Conservation (phyloP, 2,888 invertebrate species). For the Xestoiulus laeticollis region DNA sequence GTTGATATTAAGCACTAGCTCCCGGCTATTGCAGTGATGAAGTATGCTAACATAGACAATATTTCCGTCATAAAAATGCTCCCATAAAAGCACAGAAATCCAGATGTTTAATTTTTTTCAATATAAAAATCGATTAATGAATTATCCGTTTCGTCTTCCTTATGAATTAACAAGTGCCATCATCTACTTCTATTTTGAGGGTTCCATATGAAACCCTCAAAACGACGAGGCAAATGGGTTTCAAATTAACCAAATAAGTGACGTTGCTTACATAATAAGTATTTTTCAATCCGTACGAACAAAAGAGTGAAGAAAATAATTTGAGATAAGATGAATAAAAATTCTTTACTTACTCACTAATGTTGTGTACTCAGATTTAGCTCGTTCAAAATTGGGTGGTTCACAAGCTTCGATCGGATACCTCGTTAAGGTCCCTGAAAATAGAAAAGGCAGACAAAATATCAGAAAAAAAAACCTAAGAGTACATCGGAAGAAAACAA, state of each 20-base stretch:
- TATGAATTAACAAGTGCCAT: conserved; percentile 33
- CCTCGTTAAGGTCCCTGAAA: conserved; percentile 73
- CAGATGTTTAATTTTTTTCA: no score
- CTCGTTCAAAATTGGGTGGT: conserved; percentile 80
- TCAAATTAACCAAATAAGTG: conserved; percentile 32
- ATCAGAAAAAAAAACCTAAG: conserved; percentile 44
- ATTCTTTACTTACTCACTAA: conserved; percentile 79
- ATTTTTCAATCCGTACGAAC: background rate
- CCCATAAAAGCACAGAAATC: no score
- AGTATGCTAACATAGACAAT: no score
- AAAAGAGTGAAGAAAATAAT: background rate
- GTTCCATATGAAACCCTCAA: background rate
- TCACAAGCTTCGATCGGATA: conserved; percentile 88
- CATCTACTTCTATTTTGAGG: background rate
- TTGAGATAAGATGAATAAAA: conserved; percentile 31
- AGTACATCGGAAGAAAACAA: conserved; percentile 23
- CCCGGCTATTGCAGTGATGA: no score
- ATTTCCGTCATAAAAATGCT: no score
- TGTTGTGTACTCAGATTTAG: conserved; percentile 82
- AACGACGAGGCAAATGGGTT: conserved; percentile 16
- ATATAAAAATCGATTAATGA: background rate
- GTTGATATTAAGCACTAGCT: no score
- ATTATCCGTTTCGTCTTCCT: background rate
- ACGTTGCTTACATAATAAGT: background rate
- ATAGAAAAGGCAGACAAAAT: background rate